These are phyloP conservation scores for Pollachius pollachius DNA, from an alignment of 2,113 vertebrate genomes.

Conservation along the genomic window DNA sequence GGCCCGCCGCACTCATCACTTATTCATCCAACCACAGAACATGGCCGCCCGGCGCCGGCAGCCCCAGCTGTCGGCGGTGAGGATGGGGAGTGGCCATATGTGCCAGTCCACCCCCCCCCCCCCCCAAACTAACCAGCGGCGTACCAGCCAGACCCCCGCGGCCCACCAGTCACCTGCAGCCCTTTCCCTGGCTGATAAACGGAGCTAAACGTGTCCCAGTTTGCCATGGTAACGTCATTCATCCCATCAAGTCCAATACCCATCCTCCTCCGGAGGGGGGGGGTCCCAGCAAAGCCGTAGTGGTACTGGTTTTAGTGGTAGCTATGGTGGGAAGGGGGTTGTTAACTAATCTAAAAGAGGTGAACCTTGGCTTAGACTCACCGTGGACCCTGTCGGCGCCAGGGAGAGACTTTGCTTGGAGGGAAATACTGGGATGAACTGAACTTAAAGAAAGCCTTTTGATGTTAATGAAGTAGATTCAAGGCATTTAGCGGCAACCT, in stretches of 20 bases:
- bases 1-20: constrained; percentile 47
- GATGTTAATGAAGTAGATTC: constrained; percentile 55
- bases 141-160: background rate
- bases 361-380: background rate
- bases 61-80: constrained; percentile 32
- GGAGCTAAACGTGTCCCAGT: constrained; percentile 53
- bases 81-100: background rate
- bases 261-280: constrained; percentile 22
- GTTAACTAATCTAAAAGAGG: background rate
- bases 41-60: constrained; percentile 21
- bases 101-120: background rate
- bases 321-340: constrained; percentile 20
- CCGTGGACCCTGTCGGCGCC: constrained; percentile 24
- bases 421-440: constrained; percentile 35
- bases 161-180: constrained; percentile 32
- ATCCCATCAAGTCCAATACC: constrained; percentile 10
- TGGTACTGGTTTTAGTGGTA: constrained; percentile 30
- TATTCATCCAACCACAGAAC: constrained; percentile 52
- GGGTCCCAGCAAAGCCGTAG: background rate
- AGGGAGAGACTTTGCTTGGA: constrained; percentile 43
- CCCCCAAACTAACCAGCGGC: background rate
- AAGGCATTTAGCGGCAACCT: constrained; percentile 22
- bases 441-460: constrained; percentile 54
- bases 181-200: constrained; percentile 26
- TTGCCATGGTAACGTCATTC: constrained; percentile 60